These are phyloP conservation scores for Acrobasis repandana DNA, from an alignment of 2,888 invertebrate species.

Conservation along the genomic window DNA sequence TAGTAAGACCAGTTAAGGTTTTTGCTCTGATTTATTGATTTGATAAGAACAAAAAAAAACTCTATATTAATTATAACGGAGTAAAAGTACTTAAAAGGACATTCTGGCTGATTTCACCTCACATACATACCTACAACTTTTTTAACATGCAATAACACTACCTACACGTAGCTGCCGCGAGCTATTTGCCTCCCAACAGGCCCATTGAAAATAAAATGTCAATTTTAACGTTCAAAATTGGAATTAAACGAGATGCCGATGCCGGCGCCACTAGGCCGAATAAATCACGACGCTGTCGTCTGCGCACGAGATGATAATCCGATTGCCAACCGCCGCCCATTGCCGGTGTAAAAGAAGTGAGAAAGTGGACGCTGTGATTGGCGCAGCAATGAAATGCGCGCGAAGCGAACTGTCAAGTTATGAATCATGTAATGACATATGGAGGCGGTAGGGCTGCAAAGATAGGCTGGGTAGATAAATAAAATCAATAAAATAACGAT, in stretches of 20 bases:
- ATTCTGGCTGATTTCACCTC: too few species aligned
- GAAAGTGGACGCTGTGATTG: constrained; percentile 20
- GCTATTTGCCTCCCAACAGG: constrained; percentile 9
- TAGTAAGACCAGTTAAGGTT: too few species aligned
- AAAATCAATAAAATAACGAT: neutral
- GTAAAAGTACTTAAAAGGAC: too few species aligned
- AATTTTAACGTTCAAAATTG: constrained; percentile 35
- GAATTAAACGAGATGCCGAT: constrained; percentile 42
- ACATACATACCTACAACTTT: neutral
- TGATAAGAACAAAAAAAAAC: too few species aligned
- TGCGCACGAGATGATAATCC: constrained; percentile 34
- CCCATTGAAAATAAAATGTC: constrained; percentile 18
- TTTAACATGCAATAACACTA: neutral
- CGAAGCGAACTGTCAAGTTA: constrained; percentile 31
- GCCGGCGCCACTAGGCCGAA: constrained; percentile 55
- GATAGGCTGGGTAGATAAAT: neutral
- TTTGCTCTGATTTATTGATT: too few species aligned
- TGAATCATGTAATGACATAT: constrained; percentile 28
- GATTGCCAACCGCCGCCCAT: constrained; percentile 34
- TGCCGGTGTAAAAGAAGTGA: constrained; percentile 25
- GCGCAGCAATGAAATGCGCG: constrained; percentile 32
- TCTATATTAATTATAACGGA: too few species aligned
- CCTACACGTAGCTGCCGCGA: neutral
- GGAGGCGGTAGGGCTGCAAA: constrained; percentile 11
- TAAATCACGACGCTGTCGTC: constrained; percentile 52